Conservation (phyloP, 2,888 invertebrate genomes). For the Argyresthia goedartella region DNA sequence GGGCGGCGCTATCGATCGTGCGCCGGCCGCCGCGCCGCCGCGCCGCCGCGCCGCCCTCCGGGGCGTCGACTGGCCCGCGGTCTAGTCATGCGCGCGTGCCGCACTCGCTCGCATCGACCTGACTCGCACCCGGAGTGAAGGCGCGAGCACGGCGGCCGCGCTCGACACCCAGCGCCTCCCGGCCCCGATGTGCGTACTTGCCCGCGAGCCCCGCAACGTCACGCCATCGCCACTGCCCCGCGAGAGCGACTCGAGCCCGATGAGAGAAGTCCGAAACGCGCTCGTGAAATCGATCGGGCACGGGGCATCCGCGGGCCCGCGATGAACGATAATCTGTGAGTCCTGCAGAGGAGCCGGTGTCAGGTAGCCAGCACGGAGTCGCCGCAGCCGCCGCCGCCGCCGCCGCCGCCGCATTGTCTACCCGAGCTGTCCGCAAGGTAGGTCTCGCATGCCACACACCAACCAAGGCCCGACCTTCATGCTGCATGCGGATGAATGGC, state of each 20-base stretch:
- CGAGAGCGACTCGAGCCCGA: no score
- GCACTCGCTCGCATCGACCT: slow-evolving; percentile 45
- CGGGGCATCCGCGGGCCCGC: slow-evolving; percentile 24
- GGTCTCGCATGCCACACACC: background rate
- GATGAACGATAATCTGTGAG: slow-evolving; percentile 33
- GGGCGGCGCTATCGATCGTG: slow-evolving; percentile 37
- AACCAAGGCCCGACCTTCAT: background rate
- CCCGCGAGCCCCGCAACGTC: slow-evolving; percentile 34
- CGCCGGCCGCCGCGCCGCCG: slow-evolving; percentile 19
- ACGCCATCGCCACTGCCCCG: no score
- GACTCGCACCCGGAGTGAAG: slow-evolving; percentile 29
- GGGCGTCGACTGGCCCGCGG: slow-evolving; percentile 32
- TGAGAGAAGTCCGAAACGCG: slow-evolving; percentile 28
- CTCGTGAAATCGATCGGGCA: slow-evolving; percentile 26
- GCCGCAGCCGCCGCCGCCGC: no score
- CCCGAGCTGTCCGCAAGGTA: slow-evolving; percentile 1
- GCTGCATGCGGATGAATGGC: no score
- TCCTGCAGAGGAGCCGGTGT: slow-evolving; percentile 9
- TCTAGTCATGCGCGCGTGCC: slow-evolving; percentile 50
- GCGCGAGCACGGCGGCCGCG: slow-evolving; percentile 62
- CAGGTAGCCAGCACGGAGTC: background rate
- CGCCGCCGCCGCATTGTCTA: slow-evolving; percentile 6
- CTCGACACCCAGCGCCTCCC: slow-evolving; percentile 32
- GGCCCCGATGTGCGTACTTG: slow-evolving; percentile 26
- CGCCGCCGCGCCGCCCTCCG: slow-evolving; percentile 26